A percentile compares a stretch with the other conserved stretches of the same genome.
These are phyloP conservation scores for Dasypogon diadema DNA, from an alignment of 2,888 invertebrate genomes.

Conservation along the genomic window DNA sequence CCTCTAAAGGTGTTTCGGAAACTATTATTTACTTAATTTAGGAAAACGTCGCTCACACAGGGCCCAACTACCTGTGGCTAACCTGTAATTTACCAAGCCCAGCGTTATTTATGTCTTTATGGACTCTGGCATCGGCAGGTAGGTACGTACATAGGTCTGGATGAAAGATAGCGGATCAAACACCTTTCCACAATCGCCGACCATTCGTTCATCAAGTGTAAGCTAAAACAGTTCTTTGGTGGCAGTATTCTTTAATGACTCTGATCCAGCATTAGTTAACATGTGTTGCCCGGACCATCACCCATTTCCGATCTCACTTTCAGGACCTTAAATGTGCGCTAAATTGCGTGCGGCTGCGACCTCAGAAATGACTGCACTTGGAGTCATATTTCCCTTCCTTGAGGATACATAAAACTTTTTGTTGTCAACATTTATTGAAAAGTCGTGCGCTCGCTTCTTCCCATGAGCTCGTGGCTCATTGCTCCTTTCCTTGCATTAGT, in stretches of 20 bases:
- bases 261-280: slow-evolving; percentile 44
- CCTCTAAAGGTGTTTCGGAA: slow-evolving; percentile 59
- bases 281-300: slow-evolving; percentile 12
- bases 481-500: background rate
- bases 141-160: slow-evolving; percentile 35
- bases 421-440: slow-evolving; percentile 69
- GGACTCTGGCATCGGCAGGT: slow-evolving; percentile 38
- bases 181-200: slow-evolving; percentile 38
- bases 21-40: slow-evolving; percentile 60
- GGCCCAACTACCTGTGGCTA: slow-evolving; percentile 58
- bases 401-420: slow-evolving; percentile 68
- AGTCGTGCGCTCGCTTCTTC: slow-evolving; percentile 65
- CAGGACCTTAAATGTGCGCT: background rate
- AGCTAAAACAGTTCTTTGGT: slow-evolving; percentile 19
- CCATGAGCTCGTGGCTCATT: slow-evolving; percentile 36
- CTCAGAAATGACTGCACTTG: slow-evolving; percentile 12
- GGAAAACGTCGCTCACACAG: slow-evolving; percentile 56
- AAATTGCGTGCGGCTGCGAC: slow-evolving; percentile 2
- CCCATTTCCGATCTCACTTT: slow-evolving; percentile 35
- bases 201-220: slow-evolving; percentile 3
- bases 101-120: slow-evolving; percentile 55
- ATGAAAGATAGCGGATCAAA: slow-evolving; percentile 52
- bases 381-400: slow-evolving; percentile 67
- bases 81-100: slow-evolving; percentile 56
- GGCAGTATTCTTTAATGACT: slow-evolving; percentile 33